Conservation (phyloP, 2,113 vertebrate genomes). For the Cervus canadensis region DNA sequence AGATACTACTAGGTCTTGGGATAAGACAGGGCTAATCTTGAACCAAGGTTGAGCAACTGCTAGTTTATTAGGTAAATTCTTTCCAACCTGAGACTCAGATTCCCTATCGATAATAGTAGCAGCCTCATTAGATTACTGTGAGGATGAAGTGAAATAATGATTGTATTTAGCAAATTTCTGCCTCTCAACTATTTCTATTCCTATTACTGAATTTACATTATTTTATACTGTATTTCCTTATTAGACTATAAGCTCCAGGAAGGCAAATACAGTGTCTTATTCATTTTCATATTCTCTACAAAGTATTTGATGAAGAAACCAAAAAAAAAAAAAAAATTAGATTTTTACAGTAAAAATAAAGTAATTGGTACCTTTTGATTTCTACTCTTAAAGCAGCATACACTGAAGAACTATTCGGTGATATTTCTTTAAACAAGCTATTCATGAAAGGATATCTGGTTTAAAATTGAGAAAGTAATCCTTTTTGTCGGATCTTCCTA, state of each 20-base stretch:
- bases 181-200: background rate
- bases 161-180: background rate
- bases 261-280: background rate
- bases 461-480: background rate
- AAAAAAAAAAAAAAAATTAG: background rate
- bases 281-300: background rate
- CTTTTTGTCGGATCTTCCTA: background rate
- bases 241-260: background rate
- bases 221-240: background rate
- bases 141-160: background rate
- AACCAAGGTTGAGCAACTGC: background rate
- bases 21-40: background rate
- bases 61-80: constrained; percentile 1
- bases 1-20: background rate
- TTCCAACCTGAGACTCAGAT: background rate
- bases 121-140: background rate
- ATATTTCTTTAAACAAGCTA: constrained; percentile 25
- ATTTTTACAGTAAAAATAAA: background rate
- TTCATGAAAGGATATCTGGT: background rate
- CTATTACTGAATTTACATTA: background rate
- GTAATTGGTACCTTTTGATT: background rate
- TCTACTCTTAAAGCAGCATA: background rate
- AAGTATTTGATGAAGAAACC: background rate
- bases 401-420: background rate
- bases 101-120: background rate